Percentiles rank a stretch among this genome's conserved stretches.
Evolutionary conservation across 1,140 invertebrate species (phyloP).

Genomic region (Drosophila obscura): DNA sequence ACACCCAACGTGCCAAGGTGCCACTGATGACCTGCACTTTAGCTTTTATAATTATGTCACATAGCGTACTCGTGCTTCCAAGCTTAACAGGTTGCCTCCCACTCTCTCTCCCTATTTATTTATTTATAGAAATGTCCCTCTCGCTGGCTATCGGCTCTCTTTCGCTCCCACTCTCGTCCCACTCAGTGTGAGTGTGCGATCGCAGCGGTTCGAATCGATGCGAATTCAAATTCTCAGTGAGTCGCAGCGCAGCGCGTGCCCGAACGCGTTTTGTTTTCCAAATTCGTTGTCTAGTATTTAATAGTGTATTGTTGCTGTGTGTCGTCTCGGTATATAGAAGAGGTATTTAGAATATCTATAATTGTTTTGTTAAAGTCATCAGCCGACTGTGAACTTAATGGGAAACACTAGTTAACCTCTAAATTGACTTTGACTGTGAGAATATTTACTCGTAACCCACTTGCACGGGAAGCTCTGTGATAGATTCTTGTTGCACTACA

Average conservation of each 20-base stretch:
- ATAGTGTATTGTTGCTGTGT: constrained; percentile 3
- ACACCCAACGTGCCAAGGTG: neutral
- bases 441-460: constrained; percentile 22
- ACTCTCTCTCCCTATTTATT: constrained; percentile 19
- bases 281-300: constrained; percentile 40
- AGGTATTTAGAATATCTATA: constrained; percentile 45
- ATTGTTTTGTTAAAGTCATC: constrained; percentile 29
- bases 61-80: constrained; percentile 25
- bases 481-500: neutral
- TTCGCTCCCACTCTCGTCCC: constrained; percentile 1
- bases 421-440: constrained; percentile 35
- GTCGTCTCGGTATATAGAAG: constrained; percentile 12
- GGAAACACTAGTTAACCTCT: constrained; percentile 37
- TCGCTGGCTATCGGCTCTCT: neutral
- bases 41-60: constrained; percentile 14
- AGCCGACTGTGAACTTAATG: constrained; percentile 12
- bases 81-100: constrained; percentile 32
- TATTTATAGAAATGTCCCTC: constrained; percentile 33
- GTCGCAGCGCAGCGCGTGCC: constrained; percentile 47
- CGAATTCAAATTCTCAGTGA: constrained; percentile 48
- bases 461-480: neutral
- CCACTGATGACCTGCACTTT: neutral
- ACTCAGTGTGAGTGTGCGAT: constrained; percentile 6
- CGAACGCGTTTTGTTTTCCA: constrained; percentile 48
- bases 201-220: constrained; percentile 8